Evolutionary conservation across 2,797 vertebrate genomes (phyloP).

Genomic region (Enteromius radiatus): DNA sequence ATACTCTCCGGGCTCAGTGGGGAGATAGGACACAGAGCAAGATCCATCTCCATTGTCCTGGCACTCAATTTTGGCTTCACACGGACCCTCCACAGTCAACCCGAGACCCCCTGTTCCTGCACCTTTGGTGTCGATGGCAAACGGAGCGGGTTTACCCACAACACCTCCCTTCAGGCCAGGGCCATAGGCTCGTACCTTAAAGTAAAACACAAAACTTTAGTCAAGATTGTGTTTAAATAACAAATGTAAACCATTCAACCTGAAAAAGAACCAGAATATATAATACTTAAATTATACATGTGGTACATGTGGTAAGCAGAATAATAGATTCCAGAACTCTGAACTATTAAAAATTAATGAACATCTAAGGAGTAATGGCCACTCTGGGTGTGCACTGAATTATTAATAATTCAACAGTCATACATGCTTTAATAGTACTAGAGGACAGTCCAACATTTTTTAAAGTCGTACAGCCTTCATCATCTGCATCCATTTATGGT

Average conservation of each 20-base stretch:
- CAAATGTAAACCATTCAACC: background rate
- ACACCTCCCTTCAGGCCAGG: constrained; percentile 89
- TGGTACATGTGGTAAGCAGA: background rate
- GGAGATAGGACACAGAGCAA: constrained; percentile 92
- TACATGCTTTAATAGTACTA: background rate
- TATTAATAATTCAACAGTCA: constrained; percentile 3
- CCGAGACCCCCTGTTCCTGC: constrained; percentile 94
- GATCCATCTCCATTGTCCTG: constrained; percentile 96
- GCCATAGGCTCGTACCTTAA: constrained; percentile 89
- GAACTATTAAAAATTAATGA: background rate
- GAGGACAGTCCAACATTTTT: constrained; percentile 16
- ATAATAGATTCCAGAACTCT: background rate
- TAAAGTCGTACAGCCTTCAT: background rate
- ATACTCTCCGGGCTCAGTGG: constrained; percentile 91
- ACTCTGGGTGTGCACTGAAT: background rate
- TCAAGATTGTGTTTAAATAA: background rate
- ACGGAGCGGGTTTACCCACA: constrained; percentile 88
- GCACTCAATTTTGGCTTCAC: constrained; percentile 96
- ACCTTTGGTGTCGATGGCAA: constrained; percentile 95
- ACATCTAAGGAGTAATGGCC: background rate
- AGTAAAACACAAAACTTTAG: background rate
- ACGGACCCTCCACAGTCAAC: constrained; percentile 94
- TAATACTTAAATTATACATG: background rate
- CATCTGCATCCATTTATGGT: constrained; percentile 34
- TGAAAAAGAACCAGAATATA: background rate